These are phyloP conservation scores for Pasiphila rectangulata DNA, from an alignment of 2,888 invertebrate genomes.

Conservation along the genomic window DNA sequence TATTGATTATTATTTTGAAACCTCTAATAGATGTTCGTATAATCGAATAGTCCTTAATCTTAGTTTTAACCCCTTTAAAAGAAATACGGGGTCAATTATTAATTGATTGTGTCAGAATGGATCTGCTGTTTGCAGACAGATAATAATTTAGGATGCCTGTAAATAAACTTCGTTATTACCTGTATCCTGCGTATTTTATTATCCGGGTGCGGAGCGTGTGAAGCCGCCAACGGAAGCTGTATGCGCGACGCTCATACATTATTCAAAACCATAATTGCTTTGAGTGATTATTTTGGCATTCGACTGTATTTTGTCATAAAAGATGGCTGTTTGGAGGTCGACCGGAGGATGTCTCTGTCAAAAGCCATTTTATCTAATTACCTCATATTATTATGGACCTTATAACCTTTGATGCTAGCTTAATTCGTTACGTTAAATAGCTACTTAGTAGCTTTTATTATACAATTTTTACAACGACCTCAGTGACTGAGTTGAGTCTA, in stretches of 20 bases:
- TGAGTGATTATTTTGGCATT: constrained; percentile 2
- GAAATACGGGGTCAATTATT: no score
- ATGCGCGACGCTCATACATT: neutral
- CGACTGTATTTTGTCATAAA: constrained; percentile 2
- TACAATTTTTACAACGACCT: no score
- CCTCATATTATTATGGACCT: neutral
- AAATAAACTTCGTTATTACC: no score
- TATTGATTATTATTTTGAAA: no score
- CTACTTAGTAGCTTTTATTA: no score
- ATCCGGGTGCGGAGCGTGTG: neutral
- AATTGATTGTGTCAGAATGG: no score
- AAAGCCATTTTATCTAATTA: constrained; percentile 2
- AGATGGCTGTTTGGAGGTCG: neutral
- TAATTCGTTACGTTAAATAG: neutral
- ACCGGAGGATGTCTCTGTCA: neutral
- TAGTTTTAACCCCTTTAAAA: no score
- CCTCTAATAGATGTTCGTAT: no score
- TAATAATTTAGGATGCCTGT: no score
- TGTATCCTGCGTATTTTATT: no score
- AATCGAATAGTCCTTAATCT: no score
- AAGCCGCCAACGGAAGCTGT: neutral
- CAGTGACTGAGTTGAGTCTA: neutral
- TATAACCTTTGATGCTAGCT: neutral
- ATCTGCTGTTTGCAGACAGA: no score
- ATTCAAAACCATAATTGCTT: neutral